Conservation (phyloP, 64 coral and sea anemone species). For the Stylophora pistillata region DNA sequence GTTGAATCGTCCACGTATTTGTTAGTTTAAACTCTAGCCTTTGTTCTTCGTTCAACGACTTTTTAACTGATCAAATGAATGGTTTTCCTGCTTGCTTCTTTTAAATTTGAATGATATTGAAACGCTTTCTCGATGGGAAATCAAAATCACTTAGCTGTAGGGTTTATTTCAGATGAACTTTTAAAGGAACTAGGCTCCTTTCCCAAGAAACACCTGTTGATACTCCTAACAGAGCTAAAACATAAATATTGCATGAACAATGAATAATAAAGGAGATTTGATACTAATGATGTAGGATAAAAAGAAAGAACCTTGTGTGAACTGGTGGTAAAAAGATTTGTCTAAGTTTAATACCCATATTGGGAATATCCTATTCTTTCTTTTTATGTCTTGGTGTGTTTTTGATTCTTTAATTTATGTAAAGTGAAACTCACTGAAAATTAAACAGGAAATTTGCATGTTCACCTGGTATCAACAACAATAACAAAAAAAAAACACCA, state of each 20-base stretch:
- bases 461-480: slow-evolving; percentile 2
- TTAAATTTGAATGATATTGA: neutral
- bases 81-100: neutral
- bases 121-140: neutral
- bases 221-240: neutral
- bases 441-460: slow-evolving; percentile 5
- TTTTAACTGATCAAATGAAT: neutral
- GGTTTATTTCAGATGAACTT: neutral
- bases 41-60: neutral
- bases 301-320: neutral
- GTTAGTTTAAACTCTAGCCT: neutral
- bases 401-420: slow-evolving; percentile 10
- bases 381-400: too few relatives aligned
- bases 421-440: neutral
- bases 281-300: neutral
- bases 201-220: slow-evolving; percentile 23
- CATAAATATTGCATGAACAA: slow-evolving; percentile 19
- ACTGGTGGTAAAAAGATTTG: too few relatives aligned
- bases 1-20: neutral
- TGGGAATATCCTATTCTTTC: too few relatives aligned
- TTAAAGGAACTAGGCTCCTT: neutral
- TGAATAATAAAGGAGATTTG: neutral
- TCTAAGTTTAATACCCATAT: neutral
- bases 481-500: neutral
- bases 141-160: neutral